These are phyloP conservation scores for Cebus imitator DNA, from an alignment of 2,113 vertebrate species.

Conservation along the genomic window DNA sequence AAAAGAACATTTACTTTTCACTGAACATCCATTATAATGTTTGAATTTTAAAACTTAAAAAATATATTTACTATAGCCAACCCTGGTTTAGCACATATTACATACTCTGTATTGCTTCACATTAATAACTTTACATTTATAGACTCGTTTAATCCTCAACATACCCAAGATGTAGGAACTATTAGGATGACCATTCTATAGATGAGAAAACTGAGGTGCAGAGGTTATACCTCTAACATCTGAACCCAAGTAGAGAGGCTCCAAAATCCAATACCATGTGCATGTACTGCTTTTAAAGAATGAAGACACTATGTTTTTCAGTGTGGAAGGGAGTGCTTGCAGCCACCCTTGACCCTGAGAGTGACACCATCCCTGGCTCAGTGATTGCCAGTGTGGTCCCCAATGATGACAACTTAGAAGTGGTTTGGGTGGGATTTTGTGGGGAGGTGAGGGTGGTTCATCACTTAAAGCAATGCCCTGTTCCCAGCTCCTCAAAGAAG, in stretches of 20 bases:
- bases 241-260: neutral
- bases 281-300: neutral
- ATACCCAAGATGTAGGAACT: neutral
- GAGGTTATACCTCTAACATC: neutral
- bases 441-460: neutral
- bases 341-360: neutral
- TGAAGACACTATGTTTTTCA: neutral
- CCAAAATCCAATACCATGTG: neutral
- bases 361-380: neutral
- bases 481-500: neutral
- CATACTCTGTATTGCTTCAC: neutral
- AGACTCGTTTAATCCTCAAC: neutral
- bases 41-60: neutral
- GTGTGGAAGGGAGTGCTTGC: neutral
- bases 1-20: neutral
- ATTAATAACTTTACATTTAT: neutral
- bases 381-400: neutral
- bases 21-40: neutral
- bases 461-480: neutral
- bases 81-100: neutral
- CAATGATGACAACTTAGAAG: neutral
- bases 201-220: neutral
- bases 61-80: neutral
- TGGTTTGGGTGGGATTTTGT: no score
- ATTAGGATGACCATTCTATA: neutral